phyloP scores from a whole-genome alignment of 2,113 vertebrate genomes.

The Prionailurus viverrinus region DNA sequence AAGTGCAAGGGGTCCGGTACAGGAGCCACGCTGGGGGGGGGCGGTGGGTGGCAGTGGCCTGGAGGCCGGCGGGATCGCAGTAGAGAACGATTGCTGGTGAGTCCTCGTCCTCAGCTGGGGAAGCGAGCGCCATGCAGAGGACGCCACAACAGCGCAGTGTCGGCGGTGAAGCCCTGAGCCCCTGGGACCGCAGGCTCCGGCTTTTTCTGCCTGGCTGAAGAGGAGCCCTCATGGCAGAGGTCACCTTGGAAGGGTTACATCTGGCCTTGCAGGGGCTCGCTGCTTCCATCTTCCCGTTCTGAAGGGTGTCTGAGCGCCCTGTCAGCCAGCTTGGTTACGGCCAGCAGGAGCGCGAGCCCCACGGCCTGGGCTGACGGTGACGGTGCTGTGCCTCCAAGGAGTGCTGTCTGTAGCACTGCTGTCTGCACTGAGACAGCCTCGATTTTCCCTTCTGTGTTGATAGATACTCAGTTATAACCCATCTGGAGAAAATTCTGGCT shows the following conservation, averaged over 20 bases:
- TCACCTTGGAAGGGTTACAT: rapidly evolving
- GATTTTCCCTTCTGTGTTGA: neutral
- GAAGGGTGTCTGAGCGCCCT: neutral
- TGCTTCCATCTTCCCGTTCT: neutral
- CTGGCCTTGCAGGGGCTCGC: neutral
- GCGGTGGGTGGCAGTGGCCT: rapidly evolving
- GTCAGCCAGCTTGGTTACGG: rapidly evolving
- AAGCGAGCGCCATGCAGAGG: neutral
- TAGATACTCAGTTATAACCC: neutral
- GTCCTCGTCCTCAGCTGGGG: neutral
- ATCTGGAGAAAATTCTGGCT: neutral
- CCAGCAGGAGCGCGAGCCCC: neutral
- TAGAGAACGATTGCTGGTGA: rapidly evolving
- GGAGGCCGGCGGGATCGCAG: rapidly evolving
- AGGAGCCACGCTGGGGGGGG: neutral
- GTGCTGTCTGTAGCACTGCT: rapidly evolving
- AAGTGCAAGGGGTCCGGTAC: rapidly evolving
- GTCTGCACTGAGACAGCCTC: neutral
- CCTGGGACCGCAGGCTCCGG: neutral
- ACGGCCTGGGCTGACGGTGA: rapidly evolving
- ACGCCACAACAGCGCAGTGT: neutral
- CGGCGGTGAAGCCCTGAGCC: neutral
- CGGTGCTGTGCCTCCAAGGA: too few species aligned
- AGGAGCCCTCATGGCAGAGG: neutral
- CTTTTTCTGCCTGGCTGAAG: neutral